phyloP scores from a whole-genome alignment of 2,888 invertebrate species.

The Nysson spinosus region DNA sequence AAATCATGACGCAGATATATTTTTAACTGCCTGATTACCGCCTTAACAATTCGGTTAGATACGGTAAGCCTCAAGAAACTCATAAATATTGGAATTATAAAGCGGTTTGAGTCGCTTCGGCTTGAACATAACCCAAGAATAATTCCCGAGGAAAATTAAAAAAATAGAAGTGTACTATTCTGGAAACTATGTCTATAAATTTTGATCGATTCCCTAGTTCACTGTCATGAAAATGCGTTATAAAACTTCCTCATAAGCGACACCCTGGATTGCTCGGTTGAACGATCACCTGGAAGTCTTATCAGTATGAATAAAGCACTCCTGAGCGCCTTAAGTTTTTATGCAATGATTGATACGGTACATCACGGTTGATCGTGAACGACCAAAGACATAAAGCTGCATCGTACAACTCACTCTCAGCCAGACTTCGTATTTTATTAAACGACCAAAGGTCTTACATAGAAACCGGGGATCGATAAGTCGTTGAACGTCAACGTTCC shows the following conservation, averaged over 20 bases:
- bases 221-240: slow-evolving; percentile 11
- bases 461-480: slow-evolving; percentile 53
- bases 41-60: too few relatives aligned
- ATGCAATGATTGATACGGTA: slow-evolving; percentile 49
- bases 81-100: too few relatives aligned
- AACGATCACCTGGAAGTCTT: slow-evolving; percentile 19
- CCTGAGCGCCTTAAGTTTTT: slow-evolving; percentile 27
- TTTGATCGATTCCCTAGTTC: too few relatives aligned
- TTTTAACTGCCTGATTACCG: too few relatives aligned
- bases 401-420: slow-evolving; percentile 10
- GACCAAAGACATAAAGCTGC: slow-evolving; percentile 39
- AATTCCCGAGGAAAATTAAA: too few relatives aligned
- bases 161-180: too few relatives aligned
- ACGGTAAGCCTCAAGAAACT: too few relatives aligned
- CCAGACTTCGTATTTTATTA: slow-evolving; percentile 55
- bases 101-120: too few relatives aligned
- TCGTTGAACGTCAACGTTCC: slow-evolving; percentile 53
- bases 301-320: slow-evolving; percentile 23
- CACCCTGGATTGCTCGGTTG: slow-evolving; percentile 17
- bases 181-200: too few relatives aligned
- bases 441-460: slow-evolving; percentile 44
- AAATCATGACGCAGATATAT: too few relatives aligned
- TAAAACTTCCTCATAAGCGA: slow-evolving; percentile 13
- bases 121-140: too few relatives aligned
- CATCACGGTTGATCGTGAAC: slow-evolving; percentile 31